Evolutionary conservation across 2,797 vertebrate species (phyloP).

Genomic region (Darevskia mixta): DNA sequence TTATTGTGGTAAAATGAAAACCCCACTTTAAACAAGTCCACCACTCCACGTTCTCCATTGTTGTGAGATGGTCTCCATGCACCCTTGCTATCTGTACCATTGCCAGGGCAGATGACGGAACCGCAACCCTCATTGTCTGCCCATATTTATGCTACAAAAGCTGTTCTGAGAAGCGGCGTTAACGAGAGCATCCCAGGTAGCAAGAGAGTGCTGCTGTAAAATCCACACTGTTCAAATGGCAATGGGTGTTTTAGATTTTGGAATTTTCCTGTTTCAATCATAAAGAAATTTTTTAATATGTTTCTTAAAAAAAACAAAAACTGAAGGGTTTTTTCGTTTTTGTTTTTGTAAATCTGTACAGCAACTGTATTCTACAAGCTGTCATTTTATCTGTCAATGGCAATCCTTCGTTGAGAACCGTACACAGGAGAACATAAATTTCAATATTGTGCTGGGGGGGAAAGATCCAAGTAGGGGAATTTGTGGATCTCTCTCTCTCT

Average conservation of each 20-base stretch:
- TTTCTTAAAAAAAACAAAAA: not conserved
- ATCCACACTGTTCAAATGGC: not conserved
- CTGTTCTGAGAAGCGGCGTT: not conserved
- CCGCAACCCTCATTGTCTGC: not conserved
- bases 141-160: not conserved
- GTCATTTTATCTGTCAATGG: not conserved
- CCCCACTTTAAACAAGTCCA: not conserved
- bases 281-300: not conserved
- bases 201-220: too few relatives aligned
- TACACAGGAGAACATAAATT: too few relatives aligned
- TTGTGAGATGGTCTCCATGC: not conserved
- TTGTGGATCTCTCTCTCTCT: too few relatives aligned
- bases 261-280: not conserved
- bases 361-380: not conserved
- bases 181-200: not conserved
- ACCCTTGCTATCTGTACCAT: not conserved
- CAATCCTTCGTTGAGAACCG: not conserved
- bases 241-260: not conserved
- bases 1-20: constrained; percentile 23
- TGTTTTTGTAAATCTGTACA: not conserved
- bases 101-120: not conserved
- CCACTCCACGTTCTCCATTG: not conserved
- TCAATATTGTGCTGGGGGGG: not conserved
- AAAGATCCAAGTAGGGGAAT: not conserved
- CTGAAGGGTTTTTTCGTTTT: not conserved